Evolutionary conservation across 2,888 invertebrate genomes (phyloP), one percentile per base, ranked within the genome.

Genomic region (Strigamia transsilvanica): DNA sequence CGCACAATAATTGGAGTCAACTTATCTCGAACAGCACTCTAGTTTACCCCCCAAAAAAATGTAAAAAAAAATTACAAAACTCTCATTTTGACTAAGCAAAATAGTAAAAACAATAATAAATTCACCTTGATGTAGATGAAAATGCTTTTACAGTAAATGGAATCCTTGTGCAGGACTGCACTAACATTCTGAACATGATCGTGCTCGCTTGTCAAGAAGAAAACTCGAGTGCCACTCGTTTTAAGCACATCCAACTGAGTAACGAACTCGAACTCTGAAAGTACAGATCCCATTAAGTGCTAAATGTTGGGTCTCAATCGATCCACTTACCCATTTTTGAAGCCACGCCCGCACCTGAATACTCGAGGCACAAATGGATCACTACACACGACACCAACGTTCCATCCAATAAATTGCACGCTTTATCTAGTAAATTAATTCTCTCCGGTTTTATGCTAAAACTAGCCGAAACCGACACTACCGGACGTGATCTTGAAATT

Each of bases 1-100:
- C 96, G 94, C 0, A 95, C 95, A 86, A 95, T 94, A 81, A 99
- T 91, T 0, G 97, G 94, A 0, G 96, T 96, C 82, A 99, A 89
- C 88, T 99, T 99, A 89, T 99, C 98, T 23, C 94, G 91, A 83
- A 92, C 89, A 83, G 90, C 89, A 27, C 90, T 89, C 88, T 90
- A 38, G 18, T 38, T 38, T 38, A 38, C 38, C 38, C 6, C 32
- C 32, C n/a, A n/a, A n/a, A n/a, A n/a, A n/a, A n/a, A n/a, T n/a
- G n/a, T 23, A 12, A 46, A 82, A 42, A 46, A 21, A 21, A n/a
- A 34, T 32, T 0, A 15, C 7, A 82, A 79, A 78, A n/a, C 2
- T n/a, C 56, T 38, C 38, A 38, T 9, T 38, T 38, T 38, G 6
- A 27, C 27, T 27, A 38, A 56, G 7, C 1, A 56, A 18, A 56